Base-by-base conservation (phyloP, 92 coral and sea anemone genomes). In the Diadumene lineata region DNA sequence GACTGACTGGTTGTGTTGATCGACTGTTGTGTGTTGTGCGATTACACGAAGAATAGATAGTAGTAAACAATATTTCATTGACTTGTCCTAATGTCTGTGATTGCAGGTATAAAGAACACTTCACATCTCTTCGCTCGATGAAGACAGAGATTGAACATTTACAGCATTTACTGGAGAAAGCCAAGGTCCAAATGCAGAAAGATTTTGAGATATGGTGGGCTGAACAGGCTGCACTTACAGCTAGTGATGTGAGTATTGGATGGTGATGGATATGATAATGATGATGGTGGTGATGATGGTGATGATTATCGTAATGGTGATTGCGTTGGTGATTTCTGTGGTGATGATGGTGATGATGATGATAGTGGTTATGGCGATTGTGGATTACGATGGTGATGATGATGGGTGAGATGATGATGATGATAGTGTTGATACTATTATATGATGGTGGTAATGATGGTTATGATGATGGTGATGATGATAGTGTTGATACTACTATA, bases 151-250 rank as follows among this genome's bases (percentile, higher is more conserved):
- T 94, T 57, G 98, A 94, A 64, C 98, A 94, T 62, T 83, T 94
- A 33, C 98, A 94, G 68, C 98, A 94, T 80, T 77, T 94, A 16
- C 72, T 94, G 79, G 97, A 94, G 68, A 94, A 88, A 76, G 73
- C 94, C 34, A 94, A 94, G 68, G 98, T 94, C 63, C 87, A 91
- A 76, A 88, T 94, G 98, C 98, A 94, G 83, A 94, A 94, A 74
- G 98, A 94, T 67, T 94, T 94, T 43, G 98, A 94, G 62, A 82
- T 85, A 43, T 94, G 98, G 98, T 94, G 98, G 98, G 90, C 93
- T 6, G 97, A 91, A 60, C 98, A 94, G 56, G 96, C 98, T 27
- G 68, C 94, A 2, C 75, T 82, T 19, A 53, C 87, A 24, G 72
- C 69, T 16, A 44, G 60, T 11, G 29, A 77, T 15, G 82, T 77